phyloP scores from a whole-genome alignment of 2,888 invertebrate genomes.

The Eristalis arbustorum region DNA sequence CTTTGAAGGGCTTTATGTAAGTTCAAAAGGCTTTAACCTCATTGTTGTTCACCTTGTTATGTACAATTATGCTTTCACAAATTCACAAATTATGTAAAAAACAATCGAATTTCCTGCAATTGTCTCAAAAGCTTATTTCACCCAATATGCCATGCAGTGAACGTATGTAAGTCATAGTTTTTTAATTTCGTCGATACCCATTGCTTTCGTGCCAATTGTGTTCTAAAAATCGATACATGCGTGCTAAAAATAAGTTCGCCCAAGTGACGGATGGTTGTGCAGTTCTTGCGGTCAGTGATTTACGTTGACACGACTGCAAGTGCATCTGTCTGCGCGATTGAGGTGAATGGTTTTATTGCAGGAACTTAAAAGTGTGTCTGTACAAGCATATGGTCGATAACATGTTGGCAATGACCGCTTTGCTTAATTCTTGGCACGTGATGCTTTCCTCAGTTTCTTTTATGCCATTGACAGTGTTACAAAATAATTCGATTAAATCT shows the following conservation, averaged over 20 bases:
- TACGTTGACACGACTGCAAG: conserved; percentile 35
- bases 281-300: conserved; percentile 53
- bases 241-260: neutral
- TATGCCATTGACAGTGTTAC: neutral
- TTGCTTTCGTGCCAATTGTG: conserved; percentile 29
- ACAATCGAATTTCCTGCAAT: neutral
- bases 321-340: conserved; percentile 31
- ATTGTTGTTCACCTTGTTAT: too few relatives aligned
- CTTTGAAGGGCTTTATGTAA: too few relatives aligned
- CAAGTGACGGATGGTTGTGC: conserved; percentile 22
- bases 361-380: conserved; percentile 13
- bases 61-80: too few relatives aligned
- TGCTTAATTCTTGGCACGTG: conserved; percentile 29
- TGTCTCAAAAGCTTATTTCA: neutral
- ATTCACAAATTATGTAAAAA: too few relatives aligned
- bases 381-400: neutral
- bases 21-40: too few relatives aligned
- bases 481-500: neutral
- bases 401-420: conserved; percentile 43
- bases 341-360: conserved; percentile 36
- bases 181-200: neutral
- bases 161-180: neutral
- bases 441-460: neutral
- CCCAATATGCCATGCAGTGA: too few relatives aligned
- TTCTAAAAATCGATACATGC: conserved; percentile 28